These are phyloP conservation scores for Herpetotheres cachinnans DNA, from an alignment of 2,113 vertebrate species.

Conservation along the genomic window DNA sequence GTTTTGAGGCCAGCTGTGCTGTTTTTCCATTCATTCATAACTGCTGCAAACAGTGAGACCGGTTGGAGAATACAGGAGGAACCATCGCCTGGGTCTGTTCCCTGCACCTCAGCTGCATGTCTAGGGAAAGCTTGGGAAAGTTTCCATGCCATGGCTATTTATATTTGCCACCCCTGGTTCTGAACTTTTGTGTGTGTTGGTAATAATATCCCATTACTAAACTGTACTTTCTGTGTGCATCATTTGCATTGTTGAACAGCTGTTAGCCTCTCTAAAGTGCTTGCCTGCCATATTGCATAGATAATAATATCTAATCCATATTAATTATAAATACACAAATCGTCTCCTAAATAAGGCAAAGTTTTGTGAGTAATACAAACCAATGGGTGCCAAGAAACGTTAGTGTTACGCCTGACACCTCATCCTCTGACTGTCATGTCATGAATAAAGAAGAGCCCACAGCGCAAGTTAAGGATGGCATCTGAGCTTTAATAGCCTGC, in stretches of 20 bases:
- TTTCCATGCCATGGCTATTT: conserved; percentile 17
- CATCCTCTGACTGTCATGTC: conserved; percentile 33
- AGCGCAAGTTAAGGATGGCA: conserved; percentile 31
- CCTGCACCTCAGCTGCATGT: not conserved
- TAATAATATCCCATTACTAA: conserved; percentile 60
- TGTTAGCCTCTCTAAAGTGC: conserved; percentile 64
- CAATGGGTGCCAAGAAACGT: conserved; percentile 60
- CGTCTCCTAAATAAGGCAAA: conserved; percentile 64
- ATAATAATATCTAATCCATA: conserved; percentile 77
- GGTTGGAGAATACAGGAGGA: not conserved
- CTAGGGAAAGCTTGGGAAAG: not conserved
- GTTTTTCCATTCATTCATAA: not conserved
- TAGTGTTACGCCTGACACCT: conserved; percentile 65
- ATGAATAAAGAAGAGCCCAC: conserved; percentile 38
- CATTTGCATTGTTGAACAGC: conserved; percentile 76
- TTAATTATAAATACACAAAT: conserved; percentile 77
- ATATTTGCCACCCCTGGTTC: not conserved
- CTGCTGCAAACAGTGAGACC: not conserved
- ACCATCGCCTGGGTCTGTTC: not conserved
- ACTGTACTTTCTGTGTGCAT: conserved; percentile 62
- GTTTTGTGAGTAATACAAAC: conserved; percentile 45
- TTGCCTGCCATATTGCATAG: conserved; percentile 66
- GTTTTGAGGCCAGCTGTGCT: conserved; percentile 38
- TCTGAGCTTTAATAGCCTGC: conserved; percentile 53
- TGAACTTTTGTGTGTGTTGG: conserved; percentile 36